phyloP scores from a whole-genome alignment of 2,797 vertebrate species.

The Erethizon dorsatum region DNA sequence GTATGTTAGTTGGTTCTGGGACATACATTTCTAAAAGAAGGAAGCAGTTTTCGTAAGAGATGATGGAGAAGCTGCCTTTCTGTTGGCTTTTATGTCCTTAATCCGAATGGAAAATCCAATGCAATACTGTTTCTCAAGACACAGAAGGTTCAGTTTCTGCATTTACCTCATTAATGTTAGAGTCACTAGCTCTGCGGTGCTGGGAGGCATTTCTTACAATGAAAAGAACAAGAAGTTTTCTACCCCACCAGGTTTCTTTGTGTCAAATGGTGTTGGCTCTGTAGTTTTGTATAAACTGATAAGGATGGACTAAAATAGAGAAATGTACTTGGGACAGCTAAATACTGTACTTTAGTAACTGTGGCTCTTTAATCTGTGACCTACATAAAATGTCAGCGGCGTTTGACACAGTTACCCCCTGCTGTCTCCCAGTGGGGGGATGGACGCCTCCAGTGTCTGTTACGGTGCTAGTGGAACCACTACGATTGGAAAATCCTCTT shows the following conservation, averaged over 20 bases:
- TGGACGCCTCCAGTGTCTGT: not conserved
- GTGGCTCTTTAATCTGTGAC: not conserved
- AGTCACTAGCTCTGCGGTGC: not conserved
- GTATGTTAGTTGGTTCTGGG: slow-evolving; percentile 94
- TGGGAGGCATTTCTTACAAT: not conserved
- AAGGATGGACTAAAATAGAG: not conserved
- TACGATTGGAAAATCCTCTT: not conserved
- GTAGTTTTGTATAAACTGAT: not conserved
- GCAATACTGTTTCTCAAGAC: not conserved
- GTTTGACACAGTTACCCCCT: not conserved
- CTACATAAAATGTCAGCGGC: not conserved
- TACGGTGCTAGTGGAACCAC: not conserved
- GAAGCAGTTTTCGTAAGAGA: slow-evolving; percentile 63
- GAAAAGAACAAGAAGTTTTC: not conserved
- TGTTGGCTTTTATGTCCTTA: not conserved
- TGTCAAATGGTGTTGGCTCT: not conserved
- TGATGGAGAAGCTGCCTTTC: not conserved
- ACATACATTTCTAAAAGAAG: slow-evolving; percentile 92
- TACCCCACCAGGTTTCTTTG: not conserved
- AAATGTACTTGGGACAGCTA: not conserved
- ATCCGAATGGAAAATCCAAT: not conserved
- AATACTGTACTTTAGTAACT: not conserved
- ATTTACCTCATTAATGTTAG: not conserved
- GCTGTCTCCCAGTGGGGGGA: not conserved
- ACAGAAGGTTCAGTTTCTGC: not conserved